These are phyloP conservation scores for Delphinus delphis DNA, from an alignment of 2,113 vertebrate species.

Conservation along the genomic window DNA sequence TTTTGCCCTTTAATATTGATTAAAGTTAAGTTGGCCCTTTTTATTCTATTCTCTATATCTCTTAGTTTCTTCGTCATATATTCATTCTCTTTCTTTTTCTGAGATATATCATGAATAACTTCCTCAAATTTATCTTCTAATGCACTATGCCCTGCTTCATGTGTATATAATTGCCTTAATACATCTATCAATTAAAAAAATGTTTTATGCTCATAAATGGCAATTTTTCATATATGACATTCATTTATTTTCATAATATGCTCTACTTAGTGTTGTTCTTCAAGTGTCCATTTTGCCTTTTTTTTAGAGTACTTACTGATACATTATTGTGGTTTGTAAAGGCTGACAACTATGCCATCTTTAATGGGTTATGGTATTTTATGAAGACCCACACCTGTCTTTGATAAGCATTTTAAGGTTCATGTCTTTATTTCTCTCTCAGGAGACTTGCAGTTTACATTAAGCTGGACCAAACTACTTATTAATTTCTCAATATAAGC, in stretches of 20 bases:
- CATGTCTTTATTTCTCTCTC: not conserved
- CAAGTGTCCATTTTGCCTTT: not conserved
- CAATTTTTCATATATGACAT: not conserved
- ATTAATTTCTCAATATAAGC: not conserved
- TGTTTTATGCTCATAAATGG: not conserved
- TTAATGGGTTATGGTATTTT: not conserved
- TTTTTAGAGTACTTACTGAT: not conserved
- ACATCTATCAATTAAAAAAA: not conserved
- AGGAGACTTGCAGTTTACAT: not conserved
- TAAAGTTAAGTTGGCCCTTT: not conserved
- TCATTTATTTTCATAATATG: not conserved
- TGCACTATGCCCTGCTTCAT: not conserved
- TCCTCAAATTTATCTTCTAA: not conserved
- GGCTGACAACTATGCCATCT: not conserved
- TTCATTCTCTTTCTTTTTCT: not conserved
- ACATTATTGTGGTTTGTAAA: not conserved
- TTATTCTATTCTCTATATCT: not conserved
- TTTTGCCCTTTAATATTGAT: not conserved
- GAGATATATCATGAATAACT: not conserved
- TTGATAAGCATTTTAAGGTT: not conserved
- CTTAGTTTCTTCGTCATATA: not conserved
- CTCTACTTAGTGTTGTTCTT: not conserved
- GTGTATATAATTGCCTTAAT: not conserved
- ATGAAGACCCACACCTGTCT: not conserved
- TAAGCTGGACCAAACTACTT: not conserved